phyloP scores from a whole-genome alignment of 2,888 invertebrate genomes.

The Eupithecia subumbrata region DNA sequence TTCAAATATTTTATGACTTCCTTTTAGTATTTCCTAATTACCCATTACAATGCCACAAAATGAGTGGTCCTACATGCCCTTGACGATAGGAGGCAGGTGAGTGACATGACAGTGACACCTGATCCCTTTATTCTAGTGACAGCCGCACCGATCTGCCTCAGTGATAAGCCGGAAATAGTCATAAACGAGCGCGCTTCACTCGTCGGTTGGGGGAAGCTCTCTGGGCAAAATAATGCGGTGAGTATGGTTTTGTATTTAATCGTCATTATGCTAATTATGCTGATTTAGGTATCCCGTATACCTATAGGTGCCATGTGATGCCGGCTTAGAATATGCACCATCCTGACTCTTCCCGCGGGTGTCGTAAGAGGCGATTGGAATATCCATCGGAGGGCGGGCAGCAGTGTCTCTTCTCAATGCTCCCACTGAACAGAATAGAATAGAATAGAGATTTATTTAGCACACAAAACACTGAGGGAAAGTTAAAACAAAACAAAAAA shows the following conservation, averaged over 20 bases:
- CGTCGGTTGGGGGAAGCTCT: slow-evolving; percentile 90
- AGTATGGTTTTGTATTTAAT: slow-evolving; percentile 42
- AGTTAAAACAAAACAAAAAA: too few relatives aligned
- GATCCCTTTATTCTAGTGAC: slow-evolving; percentile 82
- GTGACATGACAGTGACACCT: slow-evolving; percentile 32
- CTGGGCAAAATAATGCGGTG: slow-evolving; percentile 80
- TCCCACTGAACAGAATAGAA: too few relatives aligned
- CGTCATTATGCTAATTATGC: neutral
- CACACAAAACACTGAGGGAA: too few relatives aligned
- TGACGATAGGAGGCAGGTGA: slow-evolving; percentile 33
- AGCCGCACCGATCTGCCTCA: slow-evolving; percentile 89
- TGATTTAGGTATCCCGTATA: too few relatives aligned
- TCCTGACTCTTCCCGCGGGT: too few relatives aligned
- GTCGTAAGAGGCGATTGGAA: too few relatives aligned
- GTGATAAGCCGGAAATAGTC: slow-evolving; percentile 89
- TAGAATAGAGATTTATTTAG: too few relatives aligned
- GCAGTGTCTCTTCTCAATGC: too few relatives aligned
- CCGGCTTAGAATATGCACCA: too few relatives aligned
- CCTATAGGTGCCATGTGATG: too few relatives aligned
- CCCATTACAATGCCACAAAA: neutral
- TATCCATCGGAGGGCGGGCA: too few relatives aligned
- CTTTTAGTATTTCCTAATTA: slow-evolving; percentile 1
- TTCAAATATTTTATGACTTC: neutral
- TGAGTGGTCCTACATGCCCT: slow-evolving; percentile 13
- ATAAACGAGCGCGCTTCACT: slow-evolving; percentile 84